Conservation (phyloP, 2,797 vertebrate genomes). For the Octomys mimax region DNA sequence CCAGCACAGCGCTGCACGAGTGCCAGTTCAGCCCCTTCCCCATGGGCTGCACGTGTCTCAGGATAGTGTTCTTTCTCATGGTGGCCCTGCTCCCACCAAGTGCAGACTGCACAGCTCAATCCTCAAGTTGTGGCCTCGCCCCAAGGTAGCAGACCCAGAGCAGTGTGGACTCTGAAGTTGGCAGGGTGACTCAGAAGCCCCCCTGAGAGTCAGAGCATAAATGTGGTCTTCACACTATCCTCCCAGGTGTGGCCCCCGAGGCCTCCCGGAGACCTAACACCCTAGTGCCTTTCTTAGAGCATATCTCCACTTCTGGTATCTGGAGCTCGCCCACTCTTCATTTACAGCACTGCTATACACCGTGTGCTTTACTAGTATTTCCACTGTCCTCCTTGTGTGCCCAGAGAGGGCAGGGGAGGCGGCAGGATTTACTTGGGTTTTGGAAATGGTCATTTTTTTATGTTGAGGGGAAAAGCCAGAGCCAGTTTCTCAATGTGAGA, state of each 20-base stretch:
- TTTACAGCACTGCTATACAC: accelerated
- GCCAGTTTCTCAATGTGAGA: neutral
- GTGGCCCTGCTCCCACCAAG: accelerated
- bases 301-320: neutral
- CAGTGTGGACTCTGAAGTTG: neutral
- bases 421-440: neutral
- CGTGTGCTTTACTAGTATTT: no score
- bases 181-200: no score
- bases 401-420: neutral
- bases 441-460: neutral
- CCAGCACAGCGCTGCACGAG: accelerated
- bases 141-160: neutral
- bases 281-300: accelerated
- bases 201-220: neutral
- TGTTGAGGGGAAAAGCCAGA: neutral
- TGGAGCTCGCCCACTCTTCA: accelerated
- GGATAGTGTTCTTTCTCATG: neutral
- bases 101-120: neutral
- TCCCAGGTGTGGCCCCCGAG: no score
- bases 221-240: neutral
- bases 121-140: neutral
- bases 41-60: neutral
- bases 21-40: neutral
- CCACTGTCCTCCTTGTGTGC: accelerated
- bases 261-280: neutral